phyloP scores from a whole-genome alignment of 35 echinoderm and acorn worm species.

The Apostichopus japonicus region DNA sequence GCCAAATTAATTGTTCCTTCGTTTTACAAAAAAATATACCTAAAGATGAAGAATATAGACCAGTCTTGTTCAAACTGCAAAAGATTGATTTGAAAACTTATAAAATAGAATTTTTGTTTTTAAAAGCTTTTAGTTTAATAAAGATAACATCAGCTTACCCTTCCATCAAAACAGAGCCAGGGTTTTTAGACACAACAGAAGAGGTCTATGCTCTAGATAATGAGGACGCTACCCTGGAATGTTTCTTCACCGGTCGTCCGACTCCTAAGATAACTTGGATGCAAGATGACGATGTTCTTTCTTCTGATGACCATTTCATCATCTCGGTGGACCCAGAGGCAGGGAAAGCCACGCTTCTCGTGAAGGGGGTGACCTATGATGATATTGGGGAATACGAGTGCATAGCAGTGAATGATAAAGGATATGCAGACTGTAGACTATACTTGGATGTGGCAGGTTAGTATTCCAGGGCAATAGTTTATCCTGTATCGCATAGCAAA shows the following conservation, averaged over 20 bases:
- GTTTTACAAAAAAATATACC: no score
- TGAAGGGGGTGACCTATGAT: constrained; percentile 69
- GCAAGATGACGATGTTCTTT: constrained; percentile 76
- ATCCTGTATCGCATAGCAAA: no score
- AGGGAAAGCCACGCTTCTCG: constrained; percentile 59
- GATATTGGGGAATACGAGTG: constrained; percentile 99
- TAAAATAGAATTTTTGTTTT: no score
- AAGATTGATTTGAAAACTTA: no score
- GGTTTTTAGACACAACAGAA: constrained; percentile 73
- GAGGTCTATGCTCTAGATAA: constrained; percentile 78
- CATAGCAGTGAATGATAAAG: constrained; percentile 81
- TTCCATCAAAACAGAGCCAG: constrained; percentile 19
- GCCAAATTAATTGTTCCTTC: no score
- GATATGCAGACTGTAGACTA: constrained; percentile 71
- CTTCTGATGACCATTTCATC: constrained; percentile 63
- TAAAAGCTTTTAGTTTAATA: no score
- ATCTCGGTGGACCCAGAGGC: constrained; percentile 48
- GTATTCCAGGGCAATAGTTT: neutral
- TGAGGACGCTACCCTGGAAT: constrained; percentile 63
- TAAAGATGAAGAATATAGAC: no score
- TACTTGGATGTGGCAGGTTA: constrained; percentile 97
- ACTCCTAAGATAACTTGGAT: constrained; percentile 79
- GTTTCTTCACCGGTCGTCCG: constrained; percentile 71
- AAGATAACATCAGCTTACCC: no score
- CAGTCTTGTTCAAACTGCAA: no score